Evolutionary conservation across 2,888 invertebrate species (phyloP).

Genomic region (Stenurella melanura): DNA sequence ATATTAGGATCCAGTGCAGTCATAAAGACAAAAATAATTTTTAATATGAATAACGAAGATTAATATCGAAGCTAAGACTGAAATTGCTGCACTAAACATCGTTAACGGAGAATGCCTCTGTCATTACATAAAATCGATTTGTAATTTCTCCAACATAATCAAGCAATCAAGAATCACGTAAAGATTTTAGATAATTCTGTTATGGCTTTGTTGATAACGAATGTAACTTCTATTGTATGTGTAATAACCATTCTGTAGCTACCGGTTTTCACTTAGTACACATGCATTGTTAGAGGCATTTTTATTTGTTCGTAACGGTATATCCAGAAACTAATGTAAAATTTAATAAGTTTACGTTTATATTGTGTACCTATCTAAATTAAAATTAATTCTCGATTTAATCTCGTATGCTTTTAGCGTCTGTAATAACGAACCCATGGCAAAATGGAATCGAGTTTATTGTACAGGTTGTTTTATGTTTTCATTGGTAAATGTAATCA

Average conservation of each 20-base stretch:
- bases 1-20: too few relatives aligned
- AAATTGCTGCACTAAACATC: too few relatives aligned
- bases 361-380: slow-evolving; percentile 5
- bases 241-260: neutral
- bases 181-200: slow-evolving; percentile 35
- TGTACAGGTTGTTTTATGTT: neutral
- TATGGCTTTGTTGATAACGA: slow-evolving; percentile 23
- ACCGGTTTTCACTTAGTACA: slow-evolving; percentile 32
- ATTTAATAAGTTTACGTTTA: slow-evolving; percentile 3
- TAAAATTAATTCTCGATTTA: slow-evolving; percentile 11
- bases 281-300: slow-evolving; percentile 13
- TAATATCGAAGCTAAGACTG: too few relatives aligned
- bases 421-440: neutral
- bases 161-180: slow-evolving; percentile 40
- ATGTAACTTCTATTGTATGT: slow-evolving; percentile 10
- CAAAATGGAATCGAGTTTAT: slow-evolving; percentile 2
- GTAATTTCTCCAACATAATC: slow-evolving; percentile 42
- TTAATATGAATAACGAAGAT: too few relatives aligned
- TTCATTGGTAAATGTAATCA: neutral
- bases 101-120: neutral
- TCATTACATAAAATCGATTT: slow-evolving; percentile 42
- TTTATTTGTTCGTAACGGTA: slow-evolving; percentile 20
- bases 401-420: neutral
- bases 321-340: slow-evolving; percentile 11
- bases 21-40: too few relatives aligned